Evolutionary conservation across 1,140 invertebrate species (phyloP).

Genomic region (Epicauta chinensis): DNA sequence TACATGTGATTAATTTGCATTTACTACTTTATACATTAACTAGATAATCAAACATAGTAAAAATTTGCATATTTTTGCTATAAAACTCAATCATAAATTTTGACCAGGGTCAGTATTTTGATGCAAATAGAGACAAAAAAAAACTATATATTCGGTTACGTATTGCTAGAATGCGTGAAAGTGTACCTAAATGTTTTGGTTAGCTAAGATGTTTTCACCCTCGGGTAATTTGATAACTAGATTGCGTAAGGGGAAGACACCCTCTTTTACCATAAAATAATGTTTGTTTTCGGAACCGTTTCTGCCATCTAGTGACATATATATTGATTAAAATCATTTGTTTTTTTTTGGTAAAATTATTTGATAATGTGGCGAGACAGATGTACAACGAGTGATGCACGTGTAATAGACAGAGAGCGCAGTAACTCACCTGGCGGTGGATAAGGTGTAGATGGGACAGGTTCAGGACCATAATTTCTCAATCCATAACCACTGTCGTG

Average conservation of each 20-base stretch:
- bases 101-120: background rate
- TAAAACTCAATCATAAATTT: too few species aligned
- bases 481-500: slow-evolving; percentile 67
- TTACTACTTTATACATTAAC: slow-evolving; percentile 10
- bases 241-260: background rate
- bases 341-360: background rate
- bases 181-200: too few species aligned
- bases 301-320: slow-evolving; percentile 13
- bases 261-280: background rate
- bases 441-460: slow-evolving; percentile 70
- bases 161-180: too few species aligned
- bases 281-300: slow-evolving; percentile 5
- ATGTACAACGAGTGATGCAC: background rate
- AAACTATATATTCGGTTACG: too few species aligned
- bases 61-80: slow-evolving; percentile 5
- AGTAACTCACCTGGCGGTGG: slow-evolving; percentile 60
- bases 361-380: background rate
- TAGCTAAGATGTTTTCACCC: background rate
- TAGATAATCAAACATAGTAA: slow-evolving; percentile 1
- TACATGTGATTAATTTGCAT: slow-evolving; percentile 7
- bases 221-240: slow-evolving; percentile 4
- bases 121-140: too few species aligned
- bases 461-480: slow-evolving; percentile 67
- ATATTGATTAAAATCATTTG: slow-evolving; percentile 1
- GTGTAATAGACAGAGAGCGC: background rate